Conservation (phyloP, 2,888 invertebrate species). For the Phasia obesa region DNA sequence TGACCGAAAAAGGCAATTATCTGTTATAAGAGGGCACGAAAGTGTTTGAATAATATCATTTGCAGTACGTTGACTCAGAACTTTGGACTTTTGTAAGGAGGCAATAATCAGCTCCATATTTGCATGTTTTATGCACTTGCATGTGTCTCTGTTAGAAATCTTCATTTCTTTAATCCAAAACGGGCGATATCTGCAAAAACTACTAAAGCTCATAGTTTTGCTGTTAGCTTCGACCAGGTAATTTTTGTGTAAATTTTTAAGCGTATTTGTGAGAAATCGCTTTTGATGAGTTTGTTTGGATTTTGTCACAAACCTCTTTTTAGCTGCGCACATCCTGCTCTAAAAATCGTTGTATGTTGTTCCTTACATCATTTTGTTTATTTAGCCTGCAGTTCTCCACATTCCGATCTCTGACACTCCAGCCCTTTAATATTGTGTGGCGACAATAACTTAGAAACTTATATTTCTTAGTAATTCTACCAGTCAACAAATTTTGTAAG, state of each 20-base stretch:
- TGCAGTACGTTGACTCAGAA: not conserved
- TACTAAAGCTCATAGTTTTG: slow-evolving; percentile 1
- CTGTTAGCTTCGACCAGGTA: slow-evolving; percentile 16
- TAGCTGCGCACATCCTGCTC: slow-evolving; percentile 1
- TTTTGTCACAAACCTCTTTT: not conserved
- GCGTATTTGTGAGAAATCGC: slow-evolving; percentile 13
- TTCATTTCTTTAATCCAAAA: slow-evolving; percentile 2
- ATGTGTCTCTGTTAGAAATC: not conserved
- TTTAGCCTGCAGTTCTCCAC: slow-evolving; percentile 10
- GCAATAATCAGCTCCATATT: not conserved
- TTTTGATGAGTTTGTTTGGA: not conserved
- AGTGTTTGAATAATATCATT: slow-evolving; percentile 28
- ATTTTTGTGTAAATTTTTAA: slow-evolving; percentile 28
- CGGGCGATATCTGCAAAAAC: not conserved
- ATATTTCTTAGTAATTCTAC: slow-evolving; percentile 1
- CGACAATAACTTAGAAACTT: not conserved
- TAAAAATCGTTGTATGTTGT: not conserved
- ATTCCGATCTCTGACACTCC: slow-evolving; percentile 5
- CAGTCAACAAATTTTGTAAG: not conserved
- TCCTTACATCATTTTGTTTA: slow-evolving; percentile 19
- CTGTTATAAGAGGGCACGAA: slow-evolving; percentile 31
- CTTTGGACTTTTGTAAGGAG: not conserved
- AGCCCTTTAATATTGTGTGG: slow-evolving; percentile 8
- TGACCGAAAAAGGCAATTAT: no score
- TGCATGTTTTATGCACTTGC: not conserved